Evolutionary conservation across 1,140 invertebrate species (phyloP).

Genomic region (Meteorus sp.): DNA sequence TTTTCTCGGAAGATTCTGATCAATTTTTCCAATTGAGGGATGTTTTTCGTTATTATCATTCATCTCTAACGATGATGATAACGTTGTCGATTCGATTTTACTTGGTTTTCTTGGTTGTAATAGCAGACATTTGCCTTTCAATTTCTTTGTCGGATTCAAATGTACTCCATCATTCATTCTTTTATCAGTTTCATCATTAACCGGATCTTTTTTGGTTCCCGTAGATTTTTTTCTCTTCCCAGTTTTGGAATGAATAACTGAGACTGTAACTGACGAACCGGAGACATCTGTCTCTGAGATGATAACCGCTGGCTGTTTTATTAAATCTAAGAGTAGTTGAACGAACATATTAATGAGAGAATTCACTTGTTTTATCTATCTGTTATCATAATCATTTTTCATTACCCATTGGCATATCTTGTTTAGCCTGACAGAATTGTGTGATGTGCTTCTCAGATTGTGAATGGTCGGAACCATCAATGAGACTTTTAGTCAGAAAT

Average conservation of each 20-base stretch:
- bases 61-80: too few species aligned
- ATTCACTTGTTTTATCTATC: background rate
- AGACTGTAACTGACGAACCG: constrained; percentile 35
- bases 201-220: background rate
- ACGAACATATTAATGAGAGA: background rate
- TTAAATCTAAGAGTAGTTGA: background rate
- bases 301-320: background rate
- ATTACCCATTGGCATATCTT: background rate
- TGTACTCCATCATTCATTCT: background rate
- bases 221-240: background rate
- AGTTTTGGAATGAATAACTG: constrained; percentile 33
- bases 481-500: too few species aligned
- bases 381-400: background rate
- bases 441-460: background rate
- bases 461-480: too few species aligned
- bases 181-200: background rate
- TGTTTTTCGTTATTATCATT: too few species aligned
- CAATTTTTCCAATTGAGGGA: background rate
- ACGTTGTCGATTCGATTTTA: too few species aligned
- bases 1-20: background rate
- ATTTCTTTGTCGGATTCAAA: background rate
- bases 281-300: constrained; percentile 29
- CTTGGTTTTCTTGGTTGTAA: background rate
- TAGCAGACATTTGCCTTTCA: background rate
- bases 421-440: background rate